A percentile compares a stretch with the other conserved stretches of the same genome.
Evolutionary conservation across 2,888 invertebrate species (phyloP).

Genomic region (Cenopis cana): DNA sequence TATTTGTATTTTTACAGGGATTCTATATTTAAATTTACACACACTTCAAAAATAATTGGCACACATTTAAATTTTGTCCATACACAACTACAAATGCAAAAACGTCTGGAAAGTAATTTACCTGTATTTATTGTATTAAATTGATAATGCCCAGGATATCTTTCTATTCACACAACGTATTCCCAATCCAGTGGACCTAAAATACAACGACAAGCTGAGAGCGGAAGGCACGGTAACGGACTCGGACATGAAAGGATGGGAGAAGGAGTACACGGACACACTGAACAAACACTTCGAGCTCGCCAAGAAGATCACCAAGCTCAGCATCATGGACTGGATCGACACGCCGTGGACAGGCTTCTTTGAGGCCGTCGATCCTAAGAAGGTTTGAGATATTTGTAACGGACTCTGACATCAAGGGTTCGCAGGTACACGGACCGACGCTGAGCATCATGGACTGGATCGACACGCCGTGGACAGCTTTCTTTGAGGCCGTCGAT

Average conservation of each 20-base stretch:
- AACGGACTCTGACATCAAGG: conserved; percentile 86
- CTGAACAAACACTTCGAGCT: conserved; percentile 75
- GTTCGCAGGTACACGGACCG: conserved; percentile 75
- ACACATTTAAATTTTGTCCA: too few species aligned
- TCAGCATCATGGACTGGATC: conserved; percentile 95
- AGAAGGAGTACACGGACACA: conserved; percentile 75
- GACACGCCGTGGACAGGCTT: conserved; percentile 98
- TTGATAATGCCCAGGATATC: not conserved
- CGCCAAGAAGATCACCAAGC: conserved; percentile 76
- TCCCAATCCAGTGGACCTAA: conserved; percentile 83
- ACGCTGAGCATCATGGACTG: conserved; percentile 96
- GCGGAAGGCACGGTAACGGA: conserved; percentile 89
- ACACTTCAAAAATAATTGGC: too few species aligned
- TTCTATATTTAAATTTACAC: too few species aligned
- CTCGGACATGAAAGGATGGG: conserved; percentile 86
- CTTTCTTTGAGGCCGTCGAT: conserved; percentile 92
- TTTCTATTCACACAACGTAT: not conserved
- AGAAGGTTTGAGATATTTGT: conserved; percentile 75
- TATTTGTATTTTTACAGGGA: too few species aligned
- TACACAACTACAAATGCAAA: too few species aligned
- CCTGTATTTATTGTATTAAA: too few species aligned
- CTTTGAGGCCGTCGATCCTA: conserved; percentile 92
- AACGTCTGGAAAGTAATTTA: too few species aligned
- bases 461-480: conserved; percentile 98
- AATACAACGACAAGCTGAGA: conserved; percentile 90